These are phyloP conservation scores for Sinocyclocheilus rhinocerous DNA, from an alignment of 2,113 vertebrate genomes.

Conservation along the genomic window DNA sequence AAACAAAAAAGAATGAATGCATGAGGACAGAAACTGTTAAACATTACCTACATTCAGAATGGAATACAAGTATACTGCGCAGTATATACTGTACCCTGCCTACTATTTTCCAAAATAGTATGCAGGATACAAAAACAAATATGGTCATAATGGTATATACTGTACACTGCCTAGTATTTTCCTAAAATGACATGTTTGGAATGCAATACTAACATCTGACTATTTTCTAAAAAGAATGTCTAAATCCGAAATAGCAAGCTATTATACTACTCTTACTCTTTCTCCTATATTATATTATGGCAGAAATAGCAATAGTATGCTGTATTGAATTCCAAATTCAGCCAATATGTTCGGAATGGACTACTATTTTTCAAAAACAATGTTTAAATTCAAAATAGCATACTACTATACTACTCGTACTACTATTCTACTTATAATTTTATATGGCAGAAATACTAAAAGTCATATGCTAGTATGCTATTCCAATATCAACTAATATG, in stretches of 20 bases:
- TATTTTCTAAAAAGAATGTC: too few species aligned
- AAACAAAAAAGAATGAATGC: not conserved
- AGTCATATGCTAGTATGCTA: not conserved
- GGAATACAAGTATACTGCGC: not conserved
- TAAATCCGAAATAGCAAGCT: too few species aligned
- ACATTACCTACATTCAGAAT: not conserved
- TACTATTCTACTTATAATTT: not conserved
- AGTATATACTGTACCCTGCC: not conserved
- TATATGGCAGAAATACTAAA: not conserved
- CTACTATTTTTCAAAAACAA: not conserved
- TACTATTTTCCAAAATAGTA: not conserved
- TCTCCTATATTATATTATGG: too few species aligned
- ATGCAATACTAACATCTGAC: too few species aligned
- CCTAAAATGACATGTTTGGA: not conserved
- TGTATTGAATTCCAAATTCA: too few species aligned
- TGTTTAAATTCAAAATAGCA: not conserved
- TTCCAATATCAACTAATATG: not conserved
- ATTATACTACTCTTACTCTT: too few species aligned
- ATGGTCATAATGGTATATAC: not conserved
- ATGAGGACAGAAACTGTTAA: not conserved
- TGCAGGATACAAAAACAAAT: too few species aligned
- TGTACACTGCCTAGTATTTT: not conserved
- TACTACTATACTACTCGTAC: not conserved
- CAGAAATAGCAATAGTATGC: too few species aligned
- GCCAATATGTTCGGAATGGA: too few species aligned